Percentiles rank a stretch among this genome's conserved stretches.
Evolutionary conservation across 2,797 vertebrate species (phyloP).

Genomic region (Arnoldichthys spilopterus): DNA sequence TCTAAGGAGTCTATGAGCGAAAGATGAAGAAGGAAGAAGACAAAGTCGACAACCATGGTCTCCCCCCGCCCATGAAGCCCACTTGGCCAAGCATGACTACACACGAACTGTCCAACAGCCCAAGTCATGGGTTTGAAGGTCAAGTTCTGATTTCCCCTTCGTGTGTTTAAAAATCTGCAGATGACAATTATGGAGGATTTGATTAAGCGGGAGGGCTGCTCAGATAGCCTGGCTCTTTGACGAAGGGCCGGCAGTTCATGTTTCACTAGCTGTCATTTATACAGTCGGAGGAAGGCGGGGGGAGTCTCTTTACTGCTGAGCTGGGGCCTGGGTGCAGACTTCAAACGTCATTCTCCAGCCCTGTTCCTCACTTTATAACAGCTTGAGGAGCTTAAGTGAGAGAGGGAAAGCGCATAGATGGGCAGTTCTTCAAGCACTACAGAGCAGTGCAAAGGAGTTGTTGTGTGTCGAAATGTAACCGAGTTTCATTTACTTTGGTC

Average conservation of each 20-base stretch:
- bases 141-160: slow-evolving; percentile 65
- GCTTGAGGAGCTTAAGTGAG: slow-evolving; percentile 13
- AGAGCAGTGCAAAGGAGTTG: neutral
- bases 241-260: slow-evolving; percentile 66
- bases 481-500: neutral
- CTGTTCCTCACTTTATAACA: slow-evolving; percentile 54
- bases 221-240: slow-evolving; percentile 66
- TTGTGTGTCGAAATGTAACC: neutral
- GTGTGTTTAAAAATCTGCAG: slow-evolving; percentile 71
- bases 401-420: neutral
- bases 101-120: slow-evolving; percentile 53
- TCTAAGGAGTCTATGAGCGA: slow-evolving; percentile 51
- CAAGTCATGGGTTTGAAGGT: slow-evolving; percentile 64
- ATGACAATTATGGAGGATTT: slow-evolving; percentile 78
- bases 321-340: slow-evolving; percentile 71
- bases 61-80: slow-evolving; percentile 21
- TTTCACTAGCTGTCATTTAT: slow-evolving; percentile 85
- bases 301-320: slow-evolving; percentile 75
- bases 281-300: slow-evolving; percentile 66
- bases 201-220: slow-evolving; percentile 73
- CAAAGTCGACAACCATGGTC: slow-evolving; percentile 50
- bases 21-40: slow-evolving; percentile 45
- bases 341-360: slow-evolving; percentile 74
- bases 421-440: neutral
- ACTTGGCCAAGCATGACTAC: slow-evolving; percentile 53